phyloP scores from a whole-genome alignment of 1,140 invertebrate species.

The Leptinotarsa lineolata region DNA sequence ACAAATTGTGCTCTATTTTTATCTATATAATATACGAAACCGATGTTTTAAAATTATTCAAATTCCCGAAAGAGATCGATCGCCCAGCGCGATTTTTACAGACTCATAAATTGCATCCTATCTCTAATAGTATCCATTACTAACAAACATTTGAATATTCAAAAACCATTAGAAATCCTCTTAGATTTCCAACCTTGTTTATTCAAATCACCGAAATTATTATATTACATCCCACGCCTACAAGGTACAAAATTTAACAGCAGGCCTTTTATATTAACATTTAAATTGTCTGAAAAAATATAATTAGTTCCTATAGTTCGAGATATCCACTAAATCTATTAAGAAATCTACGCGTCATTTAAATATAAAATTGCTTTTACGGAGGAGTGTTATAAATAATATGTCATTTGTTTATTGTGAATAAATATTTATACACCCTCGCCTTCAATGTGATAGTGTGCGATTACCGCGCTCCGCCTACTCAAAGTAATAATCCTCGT shows the following conservation, averaged over 20 bases:
- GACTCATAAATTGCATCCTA: neutral
- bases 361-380: neutral
- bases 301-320: slow-evolving; percentile 1
- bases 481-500: neutral
- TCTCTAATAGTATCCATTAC: neutral
- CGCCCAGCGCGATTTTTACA: neutral
- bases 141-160: slow-evolving; percentile 1
- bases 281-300: neutral
- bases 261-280: neutral
- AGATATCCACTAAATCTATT: neutral
- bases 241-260: neutral
- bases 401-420: neutral
- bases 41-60: neutral
- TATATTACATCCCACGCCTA: neutral
- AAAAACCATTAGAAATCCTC: neutral
- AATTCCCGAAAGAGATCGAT: neutral
- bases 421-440: neutral
- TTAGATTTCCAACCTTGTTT: neutral
- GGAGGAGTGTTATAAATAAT: neutral
- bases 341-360: neutral
- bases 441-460: neutral
- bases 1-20: neutral
- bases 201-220: slow-evolving; percentile 1
- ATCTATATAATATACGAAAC: neutral
- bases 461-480: neutral